A percentile compares a stretch with the other conserved stretches of the same genome.
phyloP scores from a whole-genome alignment of 1,140 invertebrate species.

The Achatina immaculata region DNA sequence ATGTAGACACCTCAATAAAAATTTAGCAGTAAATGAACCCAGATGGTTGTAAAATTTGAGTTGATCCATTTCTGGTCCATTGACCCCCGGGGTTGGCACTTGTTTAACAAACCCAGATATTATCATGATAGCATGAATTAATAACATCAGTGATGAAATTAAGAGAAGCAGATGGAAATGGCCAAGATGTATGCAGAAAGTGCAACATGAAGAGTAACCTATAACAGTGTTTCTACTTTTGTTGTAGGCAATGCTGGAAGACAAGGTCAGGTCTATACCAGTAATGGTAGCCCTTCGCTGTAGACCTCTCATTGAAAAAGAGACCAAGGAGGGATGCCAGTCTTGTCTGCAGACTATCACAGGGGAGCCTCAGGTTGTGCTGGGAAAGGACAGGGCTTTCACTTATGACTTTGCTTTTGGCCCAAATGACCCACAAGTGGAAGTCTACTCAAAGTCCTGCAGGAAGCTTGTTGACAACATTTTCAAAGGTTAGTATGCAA shows the following conservation, averaged over 20 bases:
- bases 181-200: too few relatives aligned
- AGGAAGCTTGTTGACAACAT: slow-evolving; percentile 82
- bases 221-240: too few relatives aligned
- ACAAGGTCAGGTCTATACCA: slow-evolving; percentile 57
- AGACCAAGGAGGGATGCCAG: slow-evolving; percentile 73
- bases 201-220: too few relatives aligned
- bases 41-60: too few relatives aligned
- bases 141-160: too few relatives aligned
- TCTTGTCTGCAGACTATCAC: slow-evolving; percentile 62
- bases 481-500: slow-evolving; percentile 81
- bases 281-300: slow-evolving; percentile 82
- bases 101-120: too few relatives aligned
- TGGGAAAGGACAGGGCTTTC: slow-evolving; percentile 89
- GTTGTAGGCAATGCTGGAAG: slow-evolving; percentile 30
- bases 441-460: slow-evolving; percentile 84
- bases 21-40: too few relatives aligned
- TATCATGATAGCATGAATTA: too few relatives aligned
- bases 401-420: slow-evolving; percentile 91
- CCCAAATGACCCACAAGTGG: slow-evolving; percentile 77
- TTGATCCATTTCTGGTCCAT: too few relatives aligned
- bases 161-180: too few relatives aligned
- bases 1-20: too few relatives aligned
- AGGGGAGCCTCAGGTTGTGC: slow-evolving; percentile 81
- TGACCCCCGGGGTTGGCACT: too few relatives aligned
- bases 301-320: slow-evolving; percentile 82